Evolutionary conservation across 2,797 vertebrate genomes (phyloP).

Genomic region (Siniperca undulata): DNA sequence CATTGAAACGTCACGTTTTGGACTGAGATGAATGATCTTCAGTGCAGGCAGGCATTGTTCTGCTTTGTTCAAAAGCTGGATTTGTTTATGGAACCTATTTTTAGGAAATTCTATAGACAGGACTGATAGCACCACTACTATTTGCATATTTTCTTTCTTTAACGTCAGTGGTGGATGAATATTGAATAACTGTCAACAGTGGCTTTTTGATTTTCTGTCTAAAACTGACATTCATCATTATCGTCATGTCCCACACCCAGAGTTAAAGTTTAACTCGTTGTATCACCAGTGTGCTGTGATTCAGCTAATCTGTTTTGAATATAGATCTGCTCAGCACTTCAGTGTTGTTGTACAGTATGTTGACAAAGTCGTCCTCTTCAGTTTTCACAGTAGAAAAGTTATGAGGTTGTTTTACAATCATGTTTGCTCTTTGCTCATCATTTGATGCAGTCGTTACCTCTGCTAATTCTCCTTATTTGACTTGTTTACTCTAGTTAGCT

Average conservation of each 20-base stretch:
- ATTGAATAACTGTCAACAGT: background rate
- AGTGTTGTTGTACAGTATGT: background rate
- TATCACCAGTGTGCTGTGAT: background rate
- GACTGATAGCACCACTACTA: background rate
- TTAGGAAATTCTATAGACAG: slow-evolving; percentile 3
- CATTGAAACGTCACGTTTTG: background rate
- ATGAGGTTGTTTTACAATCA: slow-evolving; percentile 9
- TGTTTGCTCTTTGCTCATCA: slow-evolving; percentile 22
- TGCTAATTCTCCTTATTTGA: background rate
- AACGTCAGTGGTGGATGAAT: background rate
- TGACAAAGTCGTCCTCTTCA: background rate
- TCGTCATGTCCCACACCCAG: background rate
- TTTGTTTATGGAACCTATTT: slow-evolving; percentile 2
- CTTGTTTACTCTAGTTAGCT: background rate
- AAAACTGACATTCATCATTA: background rate
- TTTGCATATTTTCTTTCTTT: slow-evolving; percentile 14
- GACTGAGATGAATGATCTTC: background rate
- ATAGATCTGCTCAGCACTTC: background rate
- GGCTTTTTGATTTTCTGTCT: background rate
- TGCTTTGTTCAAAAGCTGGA: background rate
- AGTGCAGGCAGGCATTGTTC: background rate
- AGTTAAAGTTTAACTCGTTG: slow-evolving; percentile 27
- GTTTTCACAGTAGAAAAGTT: slow-evolving; percentile 1
- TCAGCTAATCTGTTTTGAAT: background rate
- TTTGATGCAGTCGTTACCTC: background rate